Evolutionary conservation across 2,888 invertebrate species (phyloP).

Genomic region (Alloscopus bannaensis): DNA sequence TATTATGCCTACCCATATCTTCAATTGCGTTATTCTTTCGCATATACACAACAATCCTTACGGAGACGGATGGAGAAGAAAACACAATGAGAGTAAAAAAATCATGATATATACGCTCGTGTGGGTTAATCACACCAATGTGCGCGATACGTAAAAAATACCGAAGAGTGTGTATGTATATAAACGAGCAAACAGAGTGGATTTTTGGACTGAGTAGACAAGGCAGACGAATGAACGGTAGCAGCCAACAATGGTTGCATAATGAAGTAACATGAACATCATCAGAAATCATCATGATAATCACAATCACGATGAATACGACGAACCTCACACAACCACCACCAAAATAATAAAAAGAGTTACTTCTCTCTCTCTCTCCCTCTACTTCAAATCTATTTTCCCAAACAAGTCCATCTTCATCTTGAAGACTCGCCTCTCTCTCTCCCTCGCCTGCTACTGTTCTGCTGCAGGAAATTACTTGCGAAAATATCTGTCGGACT

Average conservation of each 20-base stretch:
- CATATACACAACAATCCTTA: too few species aligned
- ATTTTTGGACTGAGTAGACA: too few species aligned
- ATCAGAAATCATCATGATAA: slow-evolving; percentile 38
- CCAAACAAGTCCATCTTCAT: slow-evolving; percentile 17
- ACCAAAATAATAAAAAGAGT: neutral
- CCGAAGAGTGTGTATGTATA: neutral
- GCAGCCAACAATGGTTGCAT: slow-evolving; percentile 43
- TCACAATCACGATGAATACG: slow-evolving; percentile 22
- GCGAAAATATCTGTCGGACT: neutral
- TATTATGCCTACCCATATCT: too few species aligned
- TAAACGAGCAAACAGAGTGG: too few species aligned
- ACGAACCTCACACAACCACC: neutral
- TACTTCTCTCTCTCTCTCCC: neutral
- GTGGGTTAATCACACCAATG: slow-evolving; percentile 28
- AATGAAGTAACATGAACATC: slow-evolving; percentile 49
- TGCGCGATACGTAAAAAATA: slow-evolving; percentile 9
- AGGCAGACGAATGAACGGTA: slow-evolving; percentile 29
- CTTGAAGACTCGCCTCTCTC: slow-evolving; percentile 8
- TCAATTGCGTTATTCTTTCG: too few species aligned
- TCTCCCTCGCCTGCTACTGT: slow-evolving; percentile 5
- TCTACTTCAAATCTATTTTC: neutral
- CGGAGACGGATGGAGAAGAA: too few species aligned
- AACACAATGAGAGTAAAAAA: neutral
- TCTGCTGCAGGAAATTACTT: slow-evolving; percentile 9
- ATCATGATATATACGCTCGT: slow-evolving; percentile 11